Conservation (phyloP, 2,113 vertebrate genomes). For the Halichoeres trimaculatus region DNA sequence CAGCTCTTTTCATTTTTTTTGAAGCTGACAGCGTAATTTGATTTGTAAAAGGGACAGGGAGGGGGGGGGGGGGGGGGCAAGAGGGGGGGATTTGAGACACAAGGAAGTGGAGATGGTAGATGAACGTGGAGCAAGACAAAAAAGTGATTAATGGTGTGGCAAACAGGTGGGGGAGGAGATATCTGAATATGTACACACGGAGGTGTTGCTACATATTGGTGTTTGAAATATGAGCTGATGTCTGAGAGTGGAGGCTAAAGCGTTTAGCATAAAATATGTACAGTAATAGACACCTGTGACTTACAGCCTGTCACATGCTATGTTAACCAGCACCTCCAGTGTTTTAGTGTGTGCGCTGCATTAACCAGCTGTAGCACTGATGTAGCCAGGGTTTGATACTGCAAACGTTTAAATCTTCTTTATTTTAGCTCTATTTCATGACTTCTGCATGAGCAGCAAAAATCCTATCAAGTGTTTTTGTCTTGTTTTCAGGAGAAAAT, state of each 20-base stretch:
- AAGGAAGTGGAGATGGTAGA: slow-evolving; percentile 5
- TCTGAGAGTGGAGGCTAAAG: neutral
- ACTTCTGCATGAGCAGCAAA: too few species aligned
- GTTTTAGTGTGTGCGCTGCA: neutral
- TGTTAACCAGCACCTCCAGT: slow-evolving; percentile 28
- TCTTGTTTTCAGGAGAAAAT: too few species aligned
- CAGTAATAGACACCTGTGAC: slow-evolving; percentile 31
- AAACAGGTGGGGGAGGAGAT: neutral
- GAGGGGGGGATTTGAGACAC: slow-evolving; percentile 20
- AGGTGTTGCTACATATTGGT: slow-evolving; percentile 6
- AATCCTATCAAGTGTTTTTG: too few species aligned
- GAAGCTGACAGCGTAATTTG: slow-evolving; percentile 68
- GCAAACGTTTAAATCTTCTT: neutral
- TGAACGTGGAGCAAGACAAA: neutral
- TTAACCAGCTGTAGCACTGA: neutral
- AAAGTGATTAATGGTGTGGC: slow-evolving; percentile 29
- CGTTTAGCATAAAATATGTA: slow-evolving; percentile 51
- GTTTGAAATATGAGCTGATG: slow-evolving; percentile 33
- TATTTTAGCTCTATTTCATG: neutral
- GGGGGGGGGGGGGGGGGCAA: neutral
- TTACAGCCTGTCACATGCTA: slow-evolving; percentile 32
- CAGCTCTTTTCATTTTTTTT: slow-evolving; percentile 65
- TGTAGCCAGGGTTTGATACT: neutral
- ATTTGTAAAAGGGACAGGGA: slow-evolving; percentile 37
- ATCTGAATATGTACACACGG: slow-evolving; percentile 11